These are phyloP conservation scores for Pangasius sanitwongsei DNA, from an alignment of 2,797 vertebrate genomes.

Conservation along the genomic window DNA sequence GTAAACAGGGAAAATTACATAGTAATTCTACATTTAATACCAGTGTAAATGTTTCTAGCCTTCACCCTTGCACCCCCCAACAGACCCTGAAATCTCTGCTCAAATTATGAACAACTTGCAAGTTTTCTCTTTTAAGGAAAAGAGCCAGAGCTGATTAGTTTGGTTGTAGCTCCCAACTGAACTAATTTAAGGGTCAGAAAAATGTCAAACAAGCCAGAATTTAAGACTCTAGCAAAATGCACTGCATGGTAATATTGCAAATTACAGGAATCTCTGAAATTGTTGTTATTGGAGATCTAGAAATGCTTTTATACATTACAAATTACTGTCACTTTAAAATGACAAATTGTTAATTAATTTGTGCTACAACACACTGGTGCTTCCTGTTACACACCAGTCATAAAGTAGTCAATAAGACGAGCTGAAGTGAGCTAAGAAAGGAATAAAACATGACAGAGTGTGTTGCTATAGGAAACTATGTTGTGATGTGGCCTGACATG, in stretches of 20 bases:
- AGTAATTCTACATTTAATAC: not conserved
- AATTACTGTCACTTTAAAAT: not conserved
- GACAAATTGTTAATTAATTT: not conserved
- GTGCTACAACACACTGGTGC: not conserved
- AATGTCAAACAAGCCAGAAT: not conserved
- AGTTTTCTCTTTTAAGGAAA: not conserved
- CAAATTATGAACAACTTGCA: not conserved
- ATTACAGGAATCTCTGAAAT: not conserved
- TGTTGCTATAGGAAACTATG: not conserved
- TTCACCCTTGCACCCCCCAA: not conserved
- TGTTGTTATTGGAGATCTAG: not conserved
- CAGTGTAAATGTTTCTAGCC: not conserved
- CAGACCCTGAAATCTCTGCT: not conserved
- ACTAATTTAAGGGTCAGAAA: not conserved
- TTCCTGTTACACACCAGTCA: not conserved
- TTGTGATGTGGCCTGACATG: not conserved
- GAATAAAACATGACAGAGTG: not conserved
- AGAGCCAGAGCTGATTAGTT: not conserved
- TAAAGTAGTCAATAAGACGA: not conserved
- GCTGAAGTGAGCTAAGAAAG: not conserved
- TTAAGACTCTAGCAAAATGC: not conserved
- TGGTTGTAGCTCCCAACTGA: not conserved
- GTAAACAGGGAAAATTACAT: not conserved
- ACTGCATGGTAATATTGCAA: not conserved
- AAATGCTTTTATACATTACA: not conserved